Percentiles rank a stretch among this genome's conserved stretches.
Conservation (phyloP, 2,797 vertebrate species). For the Miichthys miiuy region DNA sequence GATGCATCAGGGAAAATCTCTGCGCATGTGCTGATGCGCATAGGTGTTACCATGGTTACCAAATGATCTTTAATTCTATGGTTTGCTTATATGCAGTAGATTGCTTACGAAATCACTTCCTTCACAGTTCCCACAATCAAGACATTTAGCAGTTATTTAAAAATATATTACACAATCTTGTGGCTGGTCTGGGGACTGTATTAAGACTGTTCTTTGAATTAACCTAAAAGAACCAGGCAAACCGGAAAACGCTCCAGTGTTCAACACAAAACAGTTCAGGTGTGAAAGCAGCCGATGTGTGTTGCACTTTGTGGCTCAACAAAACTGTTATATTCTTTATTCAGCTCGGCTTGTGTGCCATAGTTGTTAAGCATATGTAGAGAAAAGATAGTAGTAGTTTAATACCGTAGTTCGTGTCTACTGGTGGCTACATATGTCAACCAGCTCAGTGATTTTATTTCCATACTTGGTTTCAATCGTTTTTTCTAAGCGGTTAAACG, state of each 20-base stretch:
- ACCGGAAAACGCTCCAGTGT: background rate
- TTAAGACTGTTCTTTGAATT: background rate
- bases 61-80: too few species aligned
- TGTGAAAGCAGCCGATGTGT: background rate
- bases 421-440: background rate
- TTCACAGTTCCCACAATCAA: background rate
- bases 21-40: background rate
- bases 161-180: background rate
- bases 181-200: too few species aligned
- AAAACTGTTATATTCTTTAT: background rate
- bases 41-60: background rate
- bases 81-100: background rate
- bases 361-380: background rate
- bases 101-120: background rate
- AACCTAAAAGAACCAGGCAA: background rate
- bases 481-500: conserved; percentile 3
- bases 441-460: background rate
- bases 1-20: background rate
- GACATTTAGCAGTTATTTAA: background rate
- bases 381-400: background rate
- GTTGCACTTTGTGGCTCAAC: background rate
- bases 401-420: background rate
- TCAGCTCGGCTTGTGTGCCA: background rate
- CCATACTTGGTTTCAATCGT: too few species aligned
- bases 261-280: background rate